Base-by-base conservation (phyloP, 2,797 vertebrate species). In the Rhinoraja longicauda region DNA sequence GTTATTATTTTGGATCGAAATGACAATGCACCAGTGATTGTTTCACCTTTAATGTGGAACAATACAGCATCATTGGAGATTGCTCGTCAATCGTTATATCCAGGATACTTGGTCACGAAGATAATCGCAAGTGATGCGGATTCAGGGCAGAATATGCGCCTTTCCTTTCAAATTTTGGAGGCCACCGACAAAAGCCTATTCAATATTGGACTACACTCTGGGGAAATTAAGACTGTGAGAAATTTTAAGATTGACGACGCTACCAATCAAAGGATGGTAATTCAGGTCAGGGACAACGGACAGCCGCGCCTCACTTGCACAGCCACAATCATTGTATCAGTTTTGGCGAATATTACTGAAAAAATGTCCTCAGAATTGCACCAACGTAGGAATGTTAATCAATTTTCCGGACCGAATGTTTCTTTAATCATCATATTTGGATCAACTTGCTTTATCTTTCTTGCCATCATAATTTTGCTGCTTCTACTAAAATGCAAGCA, bases 391-490 rank as follows among this genome's bases (percentile, higher is more conserved):
- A 96, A 95, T 93, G 95, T 96, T 92, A 95, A 95, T 5, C 95
- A 88, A 93, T 96, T 96, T 93, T 96, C 96, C 3, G 93, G 94
- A 93, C 92, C 96, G 91, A 96, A 96, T 94, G 82, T 96, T 45
- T 96, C 96, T 94, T 94, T 97, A 77, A 94, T 97, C 90, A 95
- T 97, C 39, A 95, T 95, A 92, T 96, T 96, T 72, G 95, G 98
- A 93, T 97, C 98, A 94, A 97, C 98, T 93, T 99, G 98, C 72
- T 99, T 99, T 84, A 97, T 99, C 94, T 99, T 99, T 94, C 96
- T 99, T 94, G 97, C 99, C 95, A 98, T 98, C 26, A 93, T 99
- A 93, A 96, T 98, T 94, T 97, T 99, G 93, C 95, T 99, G 91
- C 96, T 96, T 93, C 97, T 98, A 93, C 97, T 99, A 93, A 98